Evolutionary conservation across 2,797 vertebrate species (phyloP), one percentile per base, ranked within the genome.

Genomic region (Sebastes oblongus): DNA sequence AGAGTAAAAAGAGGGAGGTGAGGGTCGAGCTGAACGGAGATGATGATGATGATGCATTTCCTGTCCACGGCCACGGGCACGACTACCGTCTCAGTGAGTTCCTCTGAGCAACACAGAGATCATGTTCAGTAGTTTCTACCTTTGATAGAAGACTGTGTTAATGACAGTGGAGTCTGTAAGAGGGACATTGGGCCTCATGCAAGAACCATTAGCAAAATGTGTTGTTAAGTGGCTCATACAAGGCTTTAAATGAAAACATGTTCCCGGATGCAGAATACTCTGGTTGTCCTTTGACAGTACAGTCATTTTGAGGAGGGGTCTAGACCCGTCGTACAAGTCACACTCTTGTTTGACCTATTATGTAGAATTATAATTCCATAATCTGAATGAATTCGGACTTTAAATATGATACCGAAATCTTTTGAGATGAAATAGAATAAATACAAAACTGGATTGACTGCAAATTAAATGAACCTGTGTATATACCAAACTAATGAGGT

Each of bases 21-120:
- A 96, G 92, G 20, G 32, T 90, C 0, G 88, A 92, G 4, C 92
- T 96, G 83, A 97, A 97, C 0, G 96, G 95, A 8, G 94, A 95
- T 24, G 50, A 52, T 16, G 50, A 52, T 16, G 20, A 95, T 24
- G 50, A 52, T 14, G 20, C 20, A 5, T 91, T 94, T 29, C 91
- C 94, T 0, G 89, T 91, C 46, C 89, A 91, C 77, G 84, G 20
- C 0, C 93, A 92, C n/a, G 24, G 18, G 11, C 36, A 16, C 42
- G 75, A 94, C 66, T 94, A 88, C 46, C 93, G 84, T 75, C 94
- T 98, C 54, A 97, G 98, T 99, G 95, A 74, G 98, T 96, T 3
- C 55, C 50, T 12, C 22, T 24, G 3, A 22, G 32, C 27, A 25
- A 7, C 54, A 58, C 27, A 18, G 24, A 61, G 12, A 54, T 66